Percentiles rank a stretch among this genome's conserved stretches.
These are phyloP conservation scores for Chrysina gloriosa DNA, from an alignment of 2,888 invertebrate species.

Conservation along the genomic window DNA sequence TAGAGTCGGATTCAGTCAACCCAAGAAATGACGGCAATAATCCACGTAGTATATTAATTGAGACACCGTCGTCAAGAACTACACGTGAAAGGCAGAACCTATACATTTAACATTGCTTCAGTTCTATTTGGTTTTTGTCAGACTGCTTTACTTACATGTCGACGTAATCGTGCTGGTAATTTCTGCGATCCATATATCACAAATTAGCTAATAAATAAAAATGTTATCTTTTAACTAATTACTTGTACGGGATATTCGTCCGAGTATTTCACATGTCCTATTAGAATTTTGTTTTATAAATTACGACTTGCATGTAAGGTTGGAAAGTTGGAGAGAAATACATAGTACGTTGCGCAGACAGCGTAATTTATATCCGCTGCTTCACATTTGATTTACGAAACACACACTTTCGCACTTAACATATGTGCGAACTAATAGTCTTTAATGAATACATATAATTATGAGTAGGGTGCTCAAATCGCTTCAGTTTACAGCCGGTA, in stretches of 20 bases:
- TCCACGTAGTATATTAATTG: too few species aligned
- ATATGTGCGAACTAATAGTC: constrained; percentile 57
- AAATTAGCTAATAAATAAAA: constrained; percentile 1
- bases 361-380: constrained; percentile 39
- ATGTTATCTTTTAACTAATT: background rate
- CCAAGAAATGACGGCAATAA: too few species aligned
- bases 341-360: background rate
- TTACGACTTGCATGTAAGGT: constrained; percentile 21
- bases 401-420: constrained; percentile 52
- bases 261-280: background rate
- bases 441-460: constrained; percentile 57
- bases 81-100: too few species aligned
- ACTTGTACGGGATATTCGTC: background rate
- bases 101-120: too few species aligned
- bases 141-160: too few species aligned
- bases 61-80: too few species aligned
- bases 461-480: constrained; percentile 51
- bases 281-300: background rate
- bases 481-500: constrained; percentile 35
- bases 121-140: too few species aligned
- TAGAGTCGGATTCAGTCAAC: too few species aligned
- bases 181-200: background rate
- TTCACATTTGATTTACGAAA: constrained; percentile 46
- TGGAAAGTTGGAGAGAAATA: background rate
- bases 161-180: too few species aligned